Conservation (phyloP, 2,888 invertebrate species). For the Mechanitis mazaeus region DNA sequence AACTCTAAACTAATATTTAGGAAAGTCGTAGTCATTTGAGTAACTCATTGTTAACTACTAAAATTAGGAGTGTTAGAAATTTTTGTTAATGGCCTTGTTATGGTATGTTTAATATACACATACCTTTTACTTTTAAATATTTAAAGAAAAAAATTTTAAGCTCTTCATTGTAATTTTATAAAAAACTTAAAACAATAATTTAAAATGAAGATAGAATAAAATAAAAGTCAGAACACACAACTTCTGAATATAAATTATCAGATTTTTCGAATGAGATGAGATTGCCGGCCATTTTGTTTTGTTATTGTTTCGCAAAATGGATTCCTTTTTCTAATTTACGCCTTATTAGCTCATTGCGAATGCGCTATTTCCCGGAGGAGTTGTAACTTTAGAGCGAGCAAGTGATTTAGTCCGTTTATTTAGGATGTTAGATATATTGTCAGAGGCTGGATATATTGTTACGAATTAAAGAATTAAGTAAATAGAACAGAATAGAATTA, state of each 20-base stretch:
- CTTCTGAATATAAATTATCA: constrained; percentile 28
- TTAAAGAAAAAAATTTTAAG: no score
- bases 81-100: no score
- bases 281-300: constrained; percentile 19
- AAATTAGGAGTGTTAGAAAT: no score
- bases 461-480: not conserved
- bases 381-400: constrained; percentile 18
- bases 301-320: constrained; percentile 6
- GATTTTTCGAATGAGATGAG: constrained; percentile 24
- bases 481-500: not conserved
- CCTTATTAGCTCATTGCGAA: constrained; percentile 23
- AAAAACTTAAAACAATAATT: not conserved
- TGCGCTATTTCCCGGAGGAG: constrained; percentile 25
- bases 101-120: no score
- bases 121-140: no score
- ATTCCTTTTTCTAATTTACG: constrained; percentile 21
- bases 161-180: not conserved
- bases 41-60: no score
- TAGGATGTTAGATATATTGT: constrained; percentile 8
- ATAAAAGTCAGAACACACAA: not conserved
- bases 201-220: not conserved
- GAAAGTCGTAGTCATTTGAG: no score
- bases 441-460: not conserved
- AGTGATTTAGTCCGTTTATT: constrained; percentile 22
- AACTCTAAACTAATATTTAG: no score